Conservation (phyloP, 2,797 vertebrate genomes). For the Anguilla marmorata region DNA sequence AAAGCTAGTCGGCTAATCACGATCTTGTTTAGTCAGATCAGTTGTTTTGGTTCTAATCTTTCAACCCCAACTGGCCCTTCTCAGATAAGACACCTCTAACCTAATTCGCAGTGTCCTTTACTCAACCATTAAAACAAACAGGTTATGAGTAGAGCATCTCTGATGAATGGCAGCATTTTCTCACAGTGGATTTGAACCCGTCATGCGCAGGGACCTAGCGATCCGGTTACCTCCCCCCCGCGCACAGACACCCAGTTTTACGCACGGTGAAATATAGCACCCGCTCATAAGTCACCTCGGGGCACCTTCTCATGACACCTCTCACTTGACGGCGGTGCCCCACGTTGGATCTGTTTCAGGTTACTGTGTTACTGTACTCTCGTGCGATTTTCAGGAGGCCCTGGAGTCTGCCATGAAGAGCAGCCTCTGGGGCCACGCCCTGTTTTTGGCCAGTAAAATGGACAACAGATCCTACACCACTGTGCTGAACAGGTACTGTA, state of each 20-base stretch:
- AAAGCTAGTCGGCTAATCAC: too few species aligned
- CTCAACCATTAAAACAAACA: neutral
- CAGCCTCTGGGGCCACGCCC: slow-evolving; percentile 88
- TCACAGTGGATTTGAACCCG: neutral
- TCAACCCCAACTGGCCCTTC: too few species aligned
- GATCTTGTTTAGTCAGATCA: too few species aligned
- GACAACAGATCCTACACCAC: slow-evolving; percentile 84
- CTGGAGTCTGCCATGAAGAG: slow-evolving; percentile 86
- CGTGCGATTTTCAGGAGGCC: slow-evolving; percentile 75
- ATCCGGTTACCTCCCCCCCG: neutral
- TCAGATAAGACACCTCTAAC: too few species aligned
- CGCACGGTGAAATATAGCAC: neutral
- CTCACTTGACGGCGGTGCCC: neutral
- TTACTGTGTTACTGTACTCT: neutral
- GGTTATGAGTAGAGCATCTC: neutral
- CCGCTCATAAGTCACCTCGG: neutral
- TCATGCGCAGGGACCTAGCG: neutral
- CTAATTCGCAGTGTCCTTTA: neutral
- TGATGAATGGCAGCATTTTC: neutral
- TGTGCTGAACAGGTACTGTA: slow-evolving; percentile 81
- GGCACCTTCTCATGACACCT: neutral
- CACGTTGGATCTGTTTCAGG: neutral
- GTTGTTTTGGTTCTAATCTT: too few species aligned
- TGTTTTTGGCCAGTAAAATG: slow-evolving; percentile 94
- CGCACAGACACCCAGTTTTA: neutral